Evolutionary conservation across 1,140 invertebrate species (phyloP), one percentile per base, ranked within the genome.

Genomic region (Danaus plexippus): DNA sequence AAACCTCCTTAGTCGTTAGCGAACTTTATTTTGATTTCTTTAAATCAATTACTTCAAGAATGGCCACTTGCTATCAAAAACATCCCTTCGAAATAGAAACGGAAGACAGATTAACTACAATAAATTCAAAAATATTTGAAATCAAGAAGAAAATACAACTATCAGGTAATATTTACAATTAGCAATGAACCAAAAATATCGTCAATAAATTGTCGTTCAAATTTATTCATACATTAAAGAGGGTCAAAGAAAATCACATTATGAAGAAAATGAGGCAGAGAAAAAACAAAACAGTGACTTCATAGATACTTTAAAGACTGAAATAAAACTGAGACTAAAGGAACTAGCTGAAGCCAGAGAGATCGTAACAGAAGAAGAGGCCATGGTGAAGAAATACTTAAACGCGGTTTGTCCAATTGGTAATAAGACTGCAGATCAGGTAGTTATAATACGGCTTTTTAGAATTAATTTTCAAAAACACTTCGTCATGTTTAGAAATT

Each of bases 61-160:
- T 87, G 84, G 71, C 79, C 43, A 75, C 68, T 52, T 88, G 87
- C 64, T 88, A 80, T 71, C 79, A 86, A 71, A 88, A 85, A 75
- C 86, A 87, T 71, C 80, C 85, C 5, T 81, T 88, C 52, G 87
- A 75, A 63, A 88, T 88, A 52, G 77, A 83, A 69, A 78, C 87
- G 50, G 89, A 89, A 12, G 90, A 90, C 55, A 90, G 89, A 59
- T 61, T 92, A n/a, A 89, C 88, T 47, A 88, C 87, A 46, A 88
- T 94, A 46, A 94, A 93, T 73, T 91, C 91, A 61, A 91, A 94
- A 87, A 94, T 94, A 73, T 88, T 91, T 68, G 92, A 94, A 84
- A 90, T 94, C 44, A 95, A 94, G 73, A 94, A 94, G 80, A 93
- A 94, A 72, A 94, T 95, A 73, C 91, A 94, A 67, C 73, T 95